These are phyloP conservation scores for Formica exsecta DNA, from an alignment of 1,140 invertebrate genomes.

Conservation along the genomic window DNA sequence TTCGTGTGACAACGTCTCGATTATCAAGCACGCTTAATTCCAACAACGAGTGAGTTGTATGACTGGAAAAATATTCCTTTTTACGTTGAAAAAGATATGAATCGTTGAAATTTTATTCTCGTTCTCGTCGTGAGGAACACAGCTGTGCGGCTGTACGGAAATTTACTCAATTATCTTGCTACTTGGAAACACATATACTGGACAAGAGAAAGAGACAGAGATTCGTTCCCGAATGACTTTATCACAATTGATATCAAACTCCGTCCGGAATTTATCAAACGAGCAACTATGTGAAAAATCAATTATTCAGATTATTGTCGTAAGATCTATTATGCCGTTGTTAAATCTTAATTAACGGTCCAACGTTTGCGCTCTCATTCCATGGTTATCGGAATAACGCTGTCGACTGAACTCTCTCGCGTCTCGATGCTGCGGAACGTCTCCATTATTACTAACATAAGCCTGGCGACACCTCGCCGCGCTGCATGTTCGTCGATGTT, in stretches of 20 bases:
- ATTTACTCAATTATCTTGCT: background rate
- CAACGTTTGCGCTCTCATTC: slow-evolving; percentile 22
- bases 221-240: background rate
- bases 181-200: background rate
- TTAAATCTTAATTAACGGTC: slow-evolving; percentile 71
- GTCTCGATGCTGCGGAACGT: slow-evolving; percentile 65
- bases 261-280: slow-evolving; percentile 7
- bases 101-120: background rate
- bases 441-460: slow-evolving; percentile 62
- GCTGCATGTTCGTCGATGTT: slow-evolving; percentile 21
- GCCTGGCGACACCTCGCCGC: background rate
- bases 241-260: background rate
- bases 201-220: background rate
- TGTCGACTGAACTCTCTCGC: slow-evolving; percentile 48
- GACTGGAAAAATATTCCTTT: background rate
- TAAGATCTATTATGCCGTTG: slow-evolving; percentile 51
- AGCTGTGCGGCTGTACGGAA: background rate
- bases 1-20: slow-evolving; percentile 31
- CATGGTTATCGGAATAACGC: slow-evolving; percentile 56
- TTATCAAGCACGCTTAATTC: slow-evolving; percentile 32
- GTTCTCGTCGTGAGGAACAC: slow-evolving; percentile 4
- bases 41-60: background rate
- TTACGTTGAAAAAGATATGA: background rate
- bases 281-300: slow-evolving; percentile 57
- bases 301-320: slow-evolving; percentile 64